Percentiles rank a stretch among this genome's conserved stretches.
phyloP scores from a whole-genome alignment of 2,888 invertebrate genomes.

The Flabesymbios commensalis region DNA sequence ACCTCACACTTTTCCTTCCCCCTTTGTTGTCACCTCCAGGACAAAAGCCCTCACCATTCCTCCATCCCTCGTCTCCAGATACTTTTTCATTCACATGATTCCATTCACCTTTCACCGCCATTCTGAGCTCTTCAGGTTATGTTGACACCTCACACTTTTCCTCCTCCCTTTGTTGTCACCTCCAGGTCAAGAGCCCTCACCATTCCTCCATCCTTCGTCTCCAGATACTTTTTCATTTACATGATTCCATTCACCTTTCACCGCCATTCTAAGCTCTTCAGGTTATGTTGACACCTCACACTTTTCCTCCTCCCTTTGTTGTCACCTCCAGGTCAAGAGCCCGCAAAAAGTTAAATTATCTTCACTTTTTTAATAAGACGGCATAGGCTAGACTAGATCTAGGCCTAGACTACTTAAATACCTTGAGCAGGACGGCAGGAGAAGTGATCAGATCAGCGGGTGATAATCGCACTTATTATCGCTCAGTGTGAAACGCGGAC shows the following conservation, averaged over 20 bases:
- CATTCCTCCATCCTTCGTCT: background rate
- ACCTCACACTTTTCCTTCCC: background rate
- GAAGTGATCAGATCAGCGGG: too few relatives aligned
- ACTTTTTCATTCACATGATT: background rate
- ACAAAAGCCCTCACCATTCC: background rate
- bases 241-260: background rate
- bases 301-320: background rate
- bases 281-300: background rate
- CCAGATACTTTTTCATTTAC: background rate
- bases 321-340: too few relatives aligned
- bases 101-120: background rate
- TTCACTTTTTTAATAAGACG: too few relatives aligned
- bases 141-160: background rate
- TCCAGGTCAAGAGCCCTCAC: background rate
- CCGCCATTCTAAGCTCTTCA: background rate
- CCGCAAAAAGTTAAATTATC: too few relatives aligned
- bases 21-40: background rate
- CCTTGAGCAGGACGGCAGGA: too few relatives aligned
- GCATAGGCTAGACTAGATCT: too few relatives aligned
- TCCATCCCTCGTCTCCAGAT: slow-evolving; percentile 1
- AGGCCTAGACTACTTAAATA: too few relatives aligned
- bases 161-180: background rate
- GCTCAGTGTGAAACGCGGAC: too few relatives aligned
- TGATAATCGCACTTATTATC: too few relatives aligned
- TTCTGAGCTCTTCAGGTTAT: background rate